Evolutionary conservation across 2,113 vertebrate species (phyloP), one percentile per base, ranked within the genome.

Genomic region (Colius striatus): DNA sequence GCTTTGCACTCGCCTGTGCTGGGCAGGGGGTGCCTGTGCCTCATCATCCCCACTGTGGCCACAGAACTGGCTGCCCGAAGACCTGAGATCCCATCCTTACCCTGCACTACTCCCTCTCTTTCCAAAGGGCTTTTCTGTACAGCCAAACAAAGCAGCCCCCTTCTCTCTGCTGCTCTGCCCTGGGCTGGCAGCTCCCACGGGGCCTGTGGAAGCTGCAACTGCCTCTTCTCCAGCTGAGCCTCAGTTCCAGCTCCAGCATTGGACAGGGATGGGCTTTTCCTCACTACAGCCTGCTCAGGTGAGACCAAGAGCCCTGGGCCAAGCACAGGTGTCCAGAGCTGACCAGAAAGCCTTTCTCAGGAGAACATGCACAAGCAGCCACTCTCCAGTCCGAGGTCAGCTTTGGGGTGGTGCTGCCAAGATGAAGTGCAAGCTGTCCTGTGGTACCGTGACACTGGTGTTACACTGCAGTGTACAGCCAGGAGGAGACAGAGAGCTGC

Each of bases 281-380:
- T 51, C 26, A 32, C 61, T 55, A 36, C 55, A 65, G 87, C 58
- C 79, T 47, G 90, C 71, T 72, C 30, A 21, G 75, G 88, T 60
- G 88, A 90, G 89, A 66, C 55, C 75, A 23, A 41, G 92, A 87
- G 90, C 72, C 32, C 84, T 43, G 86, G 76, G 88, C 88, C 19
- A 13, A 76, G 94, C 63, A 63, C 86, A 82, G 16, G 53, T 77
- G 83, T 89, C 94, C 80, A 77, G 90, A 66, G 93, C 94, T 91
- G 92, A 79, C 92, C 96, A 77, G 73, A 93, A 96, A 96, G 92
- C 93, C 87, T 94, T 93, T 94, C 86, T 94, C 87, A 90, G 93
- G 92, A 94, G 92, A 96, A 92, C 96, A 96, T 97, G 95, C 95
- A 94, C 79, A 60, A 86, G 54, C 89, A 91, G 94, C 93, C 94